These are phyloP conservation scores for Brachyhypopomus occidentalis DNA, from an alignment of 2,113 vertebrate genomes.

Conservation along the genomic window DNA sequence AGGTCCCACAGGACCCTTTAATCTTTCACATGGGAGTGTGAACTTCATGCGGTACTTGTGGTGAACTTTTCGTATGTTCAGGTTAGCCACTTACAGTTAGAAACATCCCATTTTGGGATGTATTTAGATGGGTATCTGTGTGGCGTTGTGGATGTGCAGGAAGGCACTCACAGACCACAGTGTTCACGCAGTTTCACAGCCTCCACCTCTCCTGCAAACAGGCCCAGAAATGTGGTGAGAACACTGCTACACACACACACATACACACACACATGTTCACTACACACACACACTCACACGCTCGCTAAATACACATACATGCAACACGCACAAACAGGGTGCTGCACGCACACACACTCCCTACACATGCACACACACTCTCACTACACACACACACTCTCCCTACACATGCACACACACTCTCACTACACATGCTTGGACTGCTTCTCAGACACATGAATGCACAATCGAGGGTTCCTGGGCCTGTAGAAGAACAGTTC, in stretches of 20 bases:
- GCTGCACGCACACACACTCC: too few relatives aligned
- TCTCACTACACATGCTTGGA: too few relatives aligned
- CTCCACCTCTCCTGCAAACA: slow-evolving; percentile 67
- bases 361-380: too few relatives aligned
- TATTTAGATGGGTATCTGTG: not conserved
- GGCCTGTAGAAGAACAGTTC: too few relatives aligned
- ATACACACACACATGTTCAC: not conserved
- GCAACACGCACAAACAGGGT: too few relatives aligned
- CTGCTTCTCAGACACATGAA: too few relatives aligned
- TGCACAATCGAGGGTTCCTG: too few relatives aligned
- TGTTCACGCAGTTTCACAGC: slow-evolving; percentile 70
- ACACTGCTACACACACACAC: slow-evolving; percentile 20
- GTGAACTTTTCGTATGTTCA: not conserved
- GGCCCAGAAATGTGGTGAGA: slow-evolving; percentile 54
- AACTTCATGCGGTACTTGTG: not conserved
- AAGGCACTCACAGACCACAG: slow-evolving; percentile 43
- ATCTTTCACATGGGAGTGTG: not conserved
- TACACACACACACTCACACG: slow-evolving; percentile 18
- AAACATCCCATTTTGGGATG: not conserved
- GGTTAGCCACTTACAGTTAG: slow-evolving; percentile 2
- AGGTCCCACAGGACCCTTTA: too few relatives aligned
- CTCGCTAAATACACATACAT: too few relatives aligned
- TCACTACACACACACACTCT: too few relatives aligned
- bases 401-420: too few relatives aligned
- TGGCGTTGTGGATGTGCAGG: not conserved